phyloP scores from a whole-genome alignment of 2,113 vertebrate genomes.

The Seriola rivoliana region DNA sequence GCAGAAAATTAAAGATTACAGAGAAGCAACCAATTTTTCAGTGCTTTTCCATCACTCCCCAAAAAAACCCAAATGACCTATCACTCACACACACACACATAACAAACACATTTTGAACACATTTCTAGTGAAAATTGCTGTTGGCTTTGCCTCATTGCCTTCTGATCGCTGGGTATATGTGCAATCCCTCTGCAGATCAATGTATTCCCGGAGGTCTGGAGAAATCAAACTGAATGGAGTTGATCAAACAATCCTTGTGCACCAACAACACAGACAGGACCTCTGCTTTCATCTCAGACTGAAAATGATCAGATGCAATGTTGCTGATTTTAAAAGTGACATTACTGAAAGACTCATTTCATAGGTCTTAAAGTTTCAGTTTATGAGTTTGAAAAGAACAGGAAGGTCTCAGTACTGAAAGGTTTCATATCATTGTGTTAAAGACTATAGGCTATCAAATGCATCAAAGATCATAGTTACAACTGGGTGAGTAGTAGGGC shows the following conservation, averaged over 20 bases:
- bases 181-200: slow-evolving; percentile 66
- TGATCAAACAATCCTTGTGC: slow-evolving; percentile 34
- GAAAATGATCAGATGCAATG: background rate
- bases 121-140: slow-evolving; percentile 52
- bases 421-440: background rate
- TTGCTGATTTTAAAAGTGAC: background rate
- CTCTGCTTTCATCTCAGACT: slow-evolving; percentile 1
- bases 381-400: background rate
- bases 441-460: background rate
- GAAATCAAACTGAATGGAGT: slow-evolving; percentile 40
- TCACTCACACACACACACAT: background rate
- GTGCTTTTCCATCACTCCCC: background rate
- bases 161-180: slow-evolving; percentile 65
- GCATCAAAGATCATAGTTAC: background rate
- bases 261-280: slow-evolving; percentile 20
- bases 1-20: slow-evolving; percentile 33
- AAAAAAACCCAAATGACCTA: slow-evolving; percentile 37
- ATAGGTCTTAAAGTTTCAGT: background rate
- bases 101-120: slow-evolving; percentile 25
- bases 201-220: slow-evolving; percentile 49
- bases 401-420: background rate
- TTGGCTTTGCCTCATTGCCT: slow-evolving; percentile 71
- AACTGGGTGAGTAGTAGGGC: no score
- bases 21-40: slow-evolving; percentile 4
- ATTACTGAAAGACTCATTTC: background rate